Base-by-base conservation (phyloP, 2,113 vertebrate species). In the Elgaria multicarinata region DNA sequence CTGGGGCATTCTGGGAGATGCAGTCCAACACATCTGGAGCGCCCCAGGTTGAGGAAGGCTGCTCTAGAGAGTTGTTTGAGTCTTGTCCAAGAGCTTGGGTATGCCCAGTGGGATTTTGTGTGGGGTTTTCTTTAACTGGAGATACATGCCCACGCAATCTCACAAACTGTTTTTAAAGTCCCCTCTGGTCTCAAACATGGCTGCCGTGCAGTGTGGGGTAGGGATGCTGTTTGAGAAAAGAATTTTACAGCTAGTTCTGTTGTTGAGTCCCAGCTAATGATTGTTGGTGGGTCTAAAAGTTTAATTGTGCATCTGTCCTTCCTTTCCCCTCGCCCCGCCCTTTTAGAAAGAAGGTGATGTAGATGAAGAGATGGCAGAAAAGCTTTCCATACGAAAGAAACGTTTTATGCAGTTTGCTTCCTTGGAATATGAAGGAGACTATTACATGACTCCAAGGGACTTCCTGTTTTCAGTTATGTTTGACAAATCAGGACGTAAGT, bases 371-470 rank as follows among this genome's bases (percentile, higher is more conserved):
- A 18, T 90, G 46, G 90, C 93, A 1, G 96, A 96, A 90, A 97
- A 93, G 33, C 62, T 95, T 22, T 95, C 85, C 46, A 94, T 97
- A 89, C 96, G 98, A 76, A 98, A 98, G 87, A 95, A 96, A 83
- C 98, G 98, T 50, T 99, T 99, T 94, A 96, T 94, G 97, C 97
- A 98, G 95, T 99, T 99, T 90, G 98, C 98, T 10, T 99, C 99
- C 0, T 33, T 98, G 93, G 93, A 97, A 44, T 98, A 98, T 72
- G 97, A 98, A 14, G 94, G 98, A 67, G 98, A 99, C 90, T 94
- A 97, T 91, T 99, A 98, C 93, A 99, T 99, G 99, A 99, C 98
- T 62, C 99, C 99, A 0, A 97, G 99, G 92, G 99, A 99, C 96
- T 99, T 99, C 96, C 97, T 99, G 69, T 99, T 97, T 93, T 99